Conservation (phyloP, 2,797 vertebrate species). For the Pitangus sulphuratus region DNA sequence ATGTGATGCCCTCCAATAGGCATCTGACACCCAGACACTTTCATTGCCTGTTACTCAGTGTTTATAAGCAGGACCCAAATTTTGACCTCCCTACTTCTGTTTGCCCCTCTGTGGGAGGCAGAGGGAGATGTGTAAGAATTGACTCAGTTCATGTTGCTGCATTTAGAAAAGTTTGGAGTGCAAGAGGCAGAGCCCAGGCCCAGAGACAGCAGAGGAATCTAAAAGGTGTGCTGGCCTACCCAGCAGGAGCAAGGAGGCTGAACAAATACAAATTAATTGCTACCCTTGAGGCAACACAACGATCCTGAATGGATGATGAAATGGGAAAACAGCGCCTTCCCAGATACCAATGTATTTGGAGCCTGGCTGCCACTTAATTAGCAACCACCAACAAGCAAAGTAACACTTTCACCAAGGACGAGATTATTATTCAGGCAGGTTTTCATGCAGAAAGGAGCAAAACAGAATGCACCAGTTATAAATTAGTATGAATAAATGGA, state of each 20-base stretch:
- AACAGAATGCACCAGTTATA: not conserved
- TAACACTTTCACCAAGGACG: not conserved
- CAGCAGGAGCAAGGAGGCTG: not conserved
- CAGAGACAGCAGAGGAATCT: not conserved
- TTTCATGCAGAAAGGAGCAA: not conserved
- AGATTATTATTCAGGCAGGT: not conserved
- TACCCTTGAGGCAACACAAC: not conserved
- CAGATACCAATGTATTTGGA: not conserved
- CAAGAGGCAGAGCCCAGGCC: not conserved
- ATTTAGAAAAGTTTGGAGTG: not conserved
- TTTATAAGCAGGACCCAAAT: not conserved
- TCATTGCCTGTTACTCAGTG: not conserved
- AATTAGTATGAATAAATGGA: not conserved
- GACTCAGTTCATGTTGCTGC: not conserved
- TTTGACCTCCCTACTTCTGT: not conserved
- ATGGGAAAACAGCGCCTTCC: not conserved
- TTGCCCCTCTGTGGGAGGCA: not conserved
- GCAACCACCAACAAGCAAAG: not conserved
- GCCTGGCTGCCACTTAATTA: not conserved
- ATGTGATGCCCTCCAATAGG: not conserved
- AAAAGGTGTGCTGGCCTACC: not conserved
- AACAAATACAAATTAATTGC: not conserved
- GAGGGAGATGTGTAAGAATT: rapidly evolving
- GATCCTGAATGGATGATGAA: not conserved
- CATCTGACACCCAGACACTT: not conserved